Base-by-base conservation (phyloP, 2,888 invertebrate genomes). In the Drosophila kambysellisi region DNA sequence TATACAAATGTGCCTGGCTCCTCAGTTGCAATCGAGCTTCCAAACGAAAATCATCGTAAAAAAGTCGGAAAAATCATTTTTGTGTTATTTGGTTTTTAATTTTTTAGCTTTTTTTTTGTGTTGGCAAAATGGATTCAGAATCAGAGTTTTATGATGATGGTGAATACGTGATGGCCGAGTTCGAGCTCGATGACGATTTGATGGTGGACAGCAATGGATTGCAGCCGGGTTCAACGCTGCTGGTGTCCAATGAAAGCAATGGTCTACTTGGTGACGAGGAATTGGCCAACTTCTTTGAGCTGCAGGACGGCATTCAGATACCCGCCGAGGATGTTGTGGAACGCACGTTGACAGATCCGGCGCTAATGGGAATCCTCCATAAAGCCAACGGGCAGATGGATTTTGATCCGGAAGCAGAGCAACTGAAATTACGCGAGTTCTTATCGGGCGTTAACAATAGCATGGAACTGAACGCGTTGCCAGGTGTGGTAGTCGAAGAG, bases 361-460 rank as follows among this genome's bases (percentile, higher is more conserved):
- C 68, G 0, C 46, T 90, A 4, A 77, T 79, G 56, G 77, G 79
- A 59, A 81, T 87, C 15, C 43, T 86, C 3, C 72, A 73, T 29
- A 73, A 85, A 35, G 62, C 66, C 4, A 71, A 74, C 15, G 76
- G 70, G 11, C 76, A 74, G 20, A 32, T 63, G 0, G 68, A 70
- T 20, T 91, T 91, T 33, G 81, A 91, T 79, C 80, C 84, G 0
- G 68, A 78, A 33, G 92, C 84, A 29, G 92, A 92, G 37, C 83
- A 89, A 25, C 56, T 82, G 12, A 90, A 92, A 66, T 70, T 91
- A 7, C 80, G 90, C 7, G 86, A 88, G 25, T 92, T 90, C 67
- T 63, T 91, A 5, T 82, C 89, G n/a, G 81, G 83, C 3, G 74
- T 74, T 0, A 81, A 58, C 11, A 60, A 59, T 32, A 67, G 17